These are phyloP conservation scores for Hyles lineata DNA, from an alignment of 2,888 invertebrate genomes.

Conservation along the genomic window DNA sequence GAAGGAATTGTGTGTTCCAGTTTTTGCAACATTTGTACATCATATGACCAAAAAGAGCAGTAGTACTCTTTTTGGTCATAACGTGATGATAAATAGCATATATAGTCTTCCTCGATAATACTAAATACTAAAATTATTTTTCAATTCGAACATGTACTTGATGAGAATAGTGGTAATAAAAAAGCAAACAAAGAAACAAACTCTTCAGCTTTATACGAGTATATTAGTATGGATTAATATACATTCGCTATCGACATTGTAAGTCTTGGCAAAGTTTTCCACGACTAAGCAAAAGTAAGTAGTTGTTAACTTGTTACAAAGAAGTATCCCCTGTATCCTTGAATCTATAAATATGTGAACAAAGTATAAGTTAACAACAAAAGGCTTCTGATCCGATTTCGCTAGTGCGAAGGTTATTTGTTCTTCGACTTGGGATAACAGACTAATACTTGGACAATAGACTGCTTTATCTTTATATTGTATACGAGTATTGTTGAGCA, in stretches of 20 bases:
- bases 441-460: neutral
- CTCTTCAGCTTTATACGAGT: too few species aligned
- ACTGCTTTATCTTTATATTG: neutral
- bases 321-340: constrained; percentile 38
- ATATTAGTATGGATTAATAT: neutral
- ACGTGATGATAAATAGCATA: too few species aligned
- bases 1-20: too few species aligned
- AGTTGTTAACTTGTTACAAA: neutral
- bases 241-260: neutral
- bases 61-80: too few species aligned
- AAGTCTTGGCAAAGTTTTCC: neutral
- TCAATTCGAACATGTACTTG: too few species aligned
- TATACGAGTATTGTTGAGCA: neutral
- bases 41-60: too few species aligned
- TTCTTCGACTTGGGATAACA: neutral
- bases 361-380: constrained; percentile 41
- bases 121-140: too few species aligned
- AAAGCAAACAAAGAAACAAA: too few species aligned
- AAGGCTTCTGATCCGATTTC: constrained; percentile 57
- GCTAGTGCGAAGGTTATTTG: constrained; percentile 26
- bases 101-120: too few species aligned
- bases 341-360: constrained; percentile 50
- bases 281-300: neutral
- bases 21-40: too few species aligned
- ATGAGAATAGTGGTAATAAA: too few species aligned